phyloP scores from a whole-genome alignment of 2,797 vertebrate genomes.

The Setipinna tenuifilis region DNA sequence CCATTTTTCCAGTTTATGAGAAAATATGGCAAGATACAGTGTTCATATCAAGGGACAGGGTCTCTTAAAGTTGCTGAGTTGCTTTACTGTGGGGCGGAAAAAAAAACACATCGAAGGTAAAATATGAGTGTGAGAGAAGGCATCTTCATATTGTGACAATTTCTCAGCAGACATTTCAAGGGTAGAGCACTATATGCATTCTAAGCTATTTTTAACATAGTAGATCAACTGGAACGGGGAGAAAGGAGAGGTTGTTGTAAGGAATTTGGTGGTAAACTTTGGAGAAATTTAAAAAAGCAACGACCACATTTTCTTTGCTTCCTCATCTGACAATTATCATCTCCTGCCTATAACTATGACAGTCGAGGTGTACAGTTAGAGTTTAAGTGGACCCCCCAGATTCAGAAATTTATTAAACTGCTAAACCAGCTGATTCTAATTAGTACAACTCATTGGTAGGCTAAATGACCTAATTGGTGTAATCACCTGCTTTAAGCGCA shows the following conservation, averaged over 20 bases:
- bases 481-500: too few relatives aligned
- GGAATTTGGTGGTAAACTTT: neutral
- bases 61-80: slow-evolving; percentile 41
- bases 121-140: slow-evolving; percentile 1
- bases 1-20: slow-evolving; percentile 51
- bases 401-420: too few relatives aligned
- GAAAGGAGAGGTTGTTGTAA: neutral
- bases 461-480: too few relatives aligned
- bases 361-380: neutral
- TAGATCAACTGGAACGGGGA: neutral
- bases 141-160: slow-evolving; percentile 15
- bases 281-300: neutral
- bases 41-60: slow-evolving; percentile 42
- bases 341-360: neutral
- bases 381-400: too few relatives aligned
- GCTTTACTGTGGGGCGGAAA: slow-evolving; percentile 25
- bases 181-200: slow-evolving; percentile 2
- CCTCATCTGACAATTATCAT: neutral
- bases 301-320: neutral
- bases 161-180: slow-evolving; percentile 15
- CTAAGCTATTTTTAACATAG: slow-evolving; percentile 29
- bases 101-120: slow-evolving; percentile 21
- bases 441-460: too few relatives aligned
- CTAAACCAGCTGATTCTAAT: too few relatives aligned
- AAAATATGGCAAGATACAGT: slow-evolving; percentile 47